A percentile compares a stretch with the other conserved stretches of the same genome.
phyloP scores from a whole-genome alignment of 1,140 invertebrate genomes.

The Drosophila suzukii region DNA sequence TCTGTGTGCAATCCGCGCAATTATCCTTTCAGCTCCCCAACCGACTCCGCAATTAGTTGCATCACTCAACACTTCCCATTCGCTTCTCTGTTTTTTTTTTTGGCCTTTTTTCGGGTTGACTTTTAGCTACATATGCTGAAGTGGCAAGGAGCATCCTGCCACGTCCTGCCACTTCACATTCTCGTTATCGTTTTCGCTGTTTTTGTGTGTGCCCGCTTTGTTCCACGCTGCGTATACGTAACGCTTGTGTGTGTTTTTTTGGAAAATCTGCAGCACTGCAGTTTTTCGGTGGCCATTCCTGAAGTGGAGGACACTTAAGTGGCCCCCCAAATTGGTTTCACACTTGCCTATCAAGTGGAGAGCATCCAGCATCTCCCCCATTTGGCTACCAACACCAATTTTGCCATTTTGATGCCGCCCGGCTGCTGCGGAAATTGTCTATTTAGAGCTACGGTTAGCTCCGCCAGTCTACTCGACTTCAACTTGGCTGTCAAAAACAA shows the following conservation, averaged over 20 bases:
- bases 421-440: constrained; percentile 48
- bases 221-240: constrained; percentile 73
- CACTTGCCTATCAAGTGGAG: constrained; percentile 71
- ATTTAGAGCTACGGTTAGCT: constrained; percentile 31
- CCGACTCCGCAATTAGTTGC: constrained; percentile 76
- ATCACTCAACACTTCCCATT: constrained; percentile 74
- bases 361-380: background rate
- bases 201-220: constrained; percentile 53
- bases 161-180: constrained; percentile 32
- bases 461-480: constrained; percentile 12
- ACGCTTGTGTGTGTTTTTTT: constrained; percentile 38
- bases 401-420: constrained; percentile 16
- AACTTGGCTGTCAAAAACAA: constrained; percentile 52
- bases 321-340: constrained; percentile 78
- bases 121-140: constrained; percentile 70
- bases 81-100: constrained; percentile 30
- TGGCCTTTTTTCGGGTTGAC: constrained; percentile 65
- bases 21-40: constrained; percentile 70
- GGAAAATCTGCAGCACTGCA: constrained; percentile 22
- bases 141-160: constrained; percentile 27
- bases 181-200: constrained; percentile 35
- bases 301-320: constrained; percentile 76
- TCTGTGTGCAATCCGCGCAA: constrained; percentile 81
- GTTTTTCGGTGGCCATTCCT: constrained; percentile 52
- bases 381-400: background rate